Conservation (phyloP, 2,888 invertebrate species). For the Drosophila basisetae region DNA sequence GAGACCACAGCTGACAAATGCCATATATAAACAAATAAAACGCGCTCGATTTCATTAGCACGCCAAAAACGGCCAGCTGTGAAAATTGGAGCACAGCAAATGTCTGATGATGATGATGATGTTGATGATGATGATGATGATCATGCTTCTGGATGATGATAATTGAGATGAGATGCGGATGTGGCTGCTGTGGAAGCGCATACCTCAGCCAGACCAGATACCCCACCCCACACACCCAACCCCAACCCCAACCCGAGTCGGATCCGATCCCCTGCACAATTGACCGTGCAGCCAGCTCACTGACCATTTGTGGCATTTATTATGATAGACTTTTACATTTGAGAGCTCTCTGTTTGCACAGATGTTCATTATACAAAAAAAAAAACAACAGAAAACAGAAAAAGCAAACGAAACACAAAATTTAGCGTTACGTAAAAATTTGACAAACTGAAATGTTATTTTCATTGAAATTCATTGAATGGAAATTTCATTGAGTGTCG, state of each 20-base stretch:
- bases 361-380: conserved; percentile 76
- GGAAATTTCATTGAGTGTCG: conserved; percentile 50
- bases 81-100: conserved; percentile 69
- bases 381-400: conserved; percentile 1
- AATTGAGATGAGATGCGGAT: conserved; percentile 42
- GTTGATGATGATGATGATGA: conserved; percentile 2
- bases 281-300: not conserved
- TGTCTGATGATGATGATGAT: conserved; percentile 27
- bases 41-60: conserved; percentile 77
- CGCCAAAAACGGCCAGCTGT: conserved; percentile 58
- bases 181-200: conserved; percentile 51
- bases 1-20: conserved; percentile 63
- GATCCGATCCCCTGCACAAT: not conserved
- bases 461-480: conserved; percentile 71
- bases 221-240: not conserved
- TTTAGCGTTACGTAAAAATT: conserved; percentile 71
- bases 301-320: conserved; percentile 57
- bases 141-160: not conserved
- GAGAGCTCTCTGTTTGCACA: conserved; percentile 73
- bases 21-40: conserved; percentile 75
- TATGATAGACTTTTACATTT: conserved; percentile 1
- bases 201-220: conserved; percentile 28
- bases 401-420: conserved; percentile 23
- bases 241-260: not conserved
- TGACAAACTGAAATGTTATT: conserved; percentile 57